Evolutionary conservation across 2,888 invertebrate species (phyloP).

Genomic region (Bruchidius siliquastri): DNA sequence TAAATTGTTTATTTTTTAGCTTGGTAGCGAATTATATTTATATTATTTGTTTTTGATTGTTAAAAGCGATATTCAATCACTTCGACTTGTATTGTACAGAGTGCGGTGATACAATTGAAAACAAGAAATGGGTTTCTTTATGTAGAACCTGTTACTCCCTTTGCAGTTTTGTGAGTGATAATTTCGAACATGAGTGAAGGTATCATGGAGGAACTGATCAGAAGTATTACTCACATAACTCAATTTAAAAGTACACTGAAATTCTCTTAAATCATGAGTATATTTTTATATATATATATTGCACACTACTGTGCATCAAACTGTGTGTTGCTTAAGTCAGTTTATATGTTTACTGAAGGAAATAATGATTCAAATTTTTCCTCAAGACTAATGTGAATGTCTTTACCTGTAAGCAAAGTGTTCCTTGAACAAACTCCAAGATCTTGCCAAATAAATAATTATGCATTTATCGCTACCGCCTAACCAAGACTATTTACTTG

Average conservation of each 20-base stretch:
- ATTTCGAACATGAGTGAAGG: not conserved
- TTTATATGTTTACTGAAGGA: no score
- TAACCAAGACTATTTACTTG: no score
- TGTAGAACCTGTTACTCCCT: not conserved
- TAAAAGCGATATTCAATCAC: slow-evolving; percentile 12
- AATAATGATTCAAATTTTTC: no score
- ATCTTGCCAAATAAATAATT: no score
- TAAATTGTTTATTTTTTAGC: slow-evolving; percentile 36
- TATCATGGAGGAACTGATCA: not conserved
- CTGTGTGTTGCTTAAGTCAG: no score
- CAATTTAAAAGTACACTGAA: not conserved
- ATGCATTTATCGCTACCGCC: no score
- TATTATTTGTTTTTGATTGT: slow-evolving; percentile 36
- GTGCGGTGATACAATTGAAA: not conserved
- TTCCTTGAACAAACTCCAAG: no score
- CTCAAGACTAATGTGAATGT: no score
- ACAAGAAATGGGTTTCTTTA: not conserved
- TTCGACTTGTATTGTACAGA: not conserved
- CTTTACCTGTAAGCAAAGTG: no score
- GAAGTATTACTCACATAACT: not conserved
- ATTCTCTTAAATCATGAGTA: no score
- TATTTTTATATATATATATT: no score
- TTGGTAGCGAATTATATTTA: slow-evolving; percentile 45
- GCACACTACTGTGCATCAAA: no score
- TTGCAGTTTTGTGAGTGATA: not conserved